These are phyloP conservation scores for Pantherophis guttatus DNA, from an alignment of 2,113 vertebrate species.

Conservation along the genomic window DNA sequence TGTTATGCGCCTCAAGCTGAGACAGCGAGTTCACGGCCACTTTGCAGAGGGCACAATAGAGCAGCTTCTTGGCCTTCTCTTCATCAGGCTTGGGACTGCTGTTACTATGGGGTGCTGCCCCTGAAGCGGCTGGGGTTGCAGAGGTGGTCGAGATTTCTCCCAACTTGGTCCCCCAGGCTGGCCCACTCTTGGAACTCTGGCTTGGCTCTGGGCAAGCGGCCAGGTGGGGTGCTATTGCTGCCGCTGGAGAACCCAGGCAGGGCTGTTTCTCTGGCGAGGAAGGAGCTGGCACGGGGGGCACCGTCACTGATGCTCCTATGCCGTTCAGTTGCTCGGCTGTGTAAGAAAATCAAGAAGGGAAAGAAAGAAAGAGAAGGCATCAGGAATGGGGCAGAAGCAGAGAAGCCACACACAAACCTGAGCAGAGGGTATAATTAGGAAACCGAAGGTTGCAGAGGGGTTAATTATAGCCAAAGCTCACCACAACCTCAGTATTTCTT, in stretches of 20 bases:
- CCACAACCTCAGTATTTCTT: not conserved
- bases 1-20: conserved; percentile 94
- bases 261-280: conserved; percentile 12
- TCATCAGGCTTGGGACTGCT: conserved; percentile 79
- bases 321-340: conserved; percentile 24
- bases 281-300: not conserved
- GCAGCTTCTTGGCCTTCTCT: conserved; percentile 86
- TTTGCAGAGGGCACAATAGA: conserved; percentile 91
- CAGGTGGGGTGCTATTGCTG: not conserved
- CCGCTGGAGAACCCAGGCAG: not conserved
- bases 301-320: not conserved
- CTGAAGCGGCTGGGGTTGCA: conserved; percentile 37
- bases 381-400: not conserved
- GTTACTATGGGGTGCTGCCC: conserved; percentile 27
- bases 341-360: not conserved
- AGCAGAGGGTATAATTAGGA: not conserved
- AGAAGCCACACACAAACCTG: not conserved
- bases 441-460: not conserved
- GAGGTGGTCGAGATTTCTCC: not conserved
- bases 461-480: not conserved
- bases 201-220: not conserved
- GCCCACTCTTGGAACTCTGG: conserved; percentile 15
- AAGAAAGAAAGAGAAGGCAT: not conserved
- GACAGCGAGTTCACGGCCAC: conserved; percentile 91
- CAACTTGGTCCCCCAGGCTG: not conserved